A percentile compares a stretch with the other conserved stretches of the same genome.
Conservation (phyloP, 2,888 invertebrate genomes). For the Maniola hyperantus region DNA sequence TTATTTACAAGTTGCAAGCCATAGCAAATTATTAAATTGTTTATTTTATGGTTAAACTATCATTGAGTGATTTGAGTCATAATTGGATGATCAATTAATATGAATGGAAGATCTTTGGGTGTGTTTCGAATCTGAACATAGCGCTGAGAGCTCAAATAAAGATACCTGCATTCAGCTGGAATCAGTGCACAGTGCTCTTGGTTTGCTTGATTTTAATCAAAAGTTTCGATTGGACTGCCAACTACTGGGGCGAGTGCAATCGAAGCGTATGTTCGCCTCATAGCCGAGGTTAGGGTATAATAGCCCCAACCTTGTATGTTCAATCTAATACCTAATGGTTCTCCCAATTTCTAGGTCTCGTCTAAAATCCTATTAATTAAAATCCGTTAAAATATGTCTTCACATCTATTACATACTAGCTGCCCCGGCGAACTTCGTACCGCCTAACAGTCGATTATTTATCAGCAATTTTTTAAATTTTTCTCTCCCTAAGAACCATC, state of each 20-base stretch:
- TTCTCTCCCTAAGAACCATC: too few species aligned
- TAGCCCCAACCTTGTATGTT: conserved; percentile 63
- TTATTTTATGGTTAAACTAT: background rate
- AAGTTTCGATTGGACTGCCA: conserved; percentile 79
- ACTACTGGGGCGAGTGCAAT: conserved; percentile 65
- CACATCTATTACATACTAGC: too few species aligned
- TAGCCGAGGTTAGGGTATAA: conserved; percentile 63
- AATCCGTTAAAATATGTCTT: background rate
- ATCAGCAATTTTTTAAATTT: too few species aligned
- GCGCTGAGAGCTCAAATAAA: conserved; percentile 74
- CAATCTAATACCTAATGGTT: conserved; percentile 42
- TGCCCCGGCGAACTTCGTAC: too few species aligned
- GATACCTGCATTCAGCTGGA: conserved; percentile 68
- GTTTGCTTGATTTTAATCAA: conserved; percentile 82
- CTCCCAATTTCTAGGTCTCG: background rate
- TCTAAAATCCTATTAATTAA: background rate
- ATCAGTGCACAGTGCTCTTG: conserved; percentile 60
- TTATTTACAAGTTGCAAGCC: too few species aligned
- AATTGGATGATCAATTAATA: conserved; percentile 16
- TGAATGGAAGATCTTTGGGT: conserved; percentile 1
- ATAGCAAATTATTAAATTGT: too few species aligned
- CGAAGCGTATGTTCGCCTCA: conserved; percentile 53
- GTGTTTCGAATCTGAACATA: conserved; percentile 64
- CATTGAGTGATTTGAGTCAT: background rate
- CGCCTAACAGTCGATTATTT: too few species aligned